A percentile compares a stretch with the other conserved stretches of the same genome.
Evolutionary conservation across 2,797 vertebrate genomes (phyloP).

Genomic region (Hippopotamyrus pictus): DNA sequence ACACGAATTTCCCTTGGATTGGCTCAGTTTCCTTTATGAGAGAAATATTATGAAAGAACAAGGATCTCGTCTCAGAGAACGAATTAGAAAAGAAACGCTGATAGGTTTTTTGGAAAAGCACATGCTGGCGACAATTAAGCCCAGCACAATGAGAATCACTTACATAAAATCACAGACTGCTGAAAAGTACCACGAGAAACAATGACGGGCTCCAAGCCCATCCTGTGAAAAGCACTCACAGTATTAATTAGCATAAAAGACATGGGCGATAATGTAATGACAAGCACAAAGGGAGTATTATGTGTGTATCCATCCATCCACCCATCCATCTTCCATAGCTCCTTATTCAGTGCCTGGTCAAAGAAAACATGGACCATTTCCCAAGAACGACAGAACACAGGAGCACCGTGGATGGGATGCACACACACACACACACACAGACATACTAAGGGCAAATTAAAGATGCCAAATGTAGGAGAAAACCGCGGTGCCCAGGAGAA

Average conservation of each 20-base stretch:
- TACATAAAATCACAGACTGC: conserved; percentile 1
- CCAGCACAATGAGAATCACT: background rate
- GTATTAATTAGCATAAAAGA: background rate
- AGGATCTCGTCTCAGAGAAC: background rate
- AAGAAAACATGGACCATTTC: background rate
- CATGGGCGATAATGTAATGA: background rate
- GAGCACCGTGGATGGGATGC: background rate
- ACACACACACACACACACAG: background rate
- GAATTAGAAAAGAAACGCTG: background rate
- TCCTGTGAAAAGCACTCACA: conserved; percentile 2
- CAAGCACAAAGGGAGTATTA: background rate
- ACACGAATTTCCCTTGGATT: background rate
- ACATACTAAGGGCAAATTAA: background rate
- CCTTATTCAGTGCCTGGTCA: background rate
- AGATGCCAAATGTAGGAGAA: background rate
- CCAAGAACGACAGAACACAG: background rate
- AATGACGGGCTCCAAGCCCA: background rate
- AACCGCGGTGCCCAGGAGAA: background rate
- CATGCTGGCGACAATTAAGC: conserved; percentile 2
- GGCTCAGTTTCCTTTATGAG: background rate
- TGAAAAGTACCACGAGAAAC: background rate
- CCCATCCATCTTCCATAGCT: background rate
- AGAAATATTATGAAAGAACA: background rate
- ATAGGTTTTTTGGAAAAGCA: conserved; percentile 7
- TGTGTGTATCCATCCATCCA: background rate